These are phyloP conservation scores for Dunckerocampus dactyliophorus DNA, from an alignment of 2,113 vertebrate genomes.

Conservation along the genomic window DNA sequence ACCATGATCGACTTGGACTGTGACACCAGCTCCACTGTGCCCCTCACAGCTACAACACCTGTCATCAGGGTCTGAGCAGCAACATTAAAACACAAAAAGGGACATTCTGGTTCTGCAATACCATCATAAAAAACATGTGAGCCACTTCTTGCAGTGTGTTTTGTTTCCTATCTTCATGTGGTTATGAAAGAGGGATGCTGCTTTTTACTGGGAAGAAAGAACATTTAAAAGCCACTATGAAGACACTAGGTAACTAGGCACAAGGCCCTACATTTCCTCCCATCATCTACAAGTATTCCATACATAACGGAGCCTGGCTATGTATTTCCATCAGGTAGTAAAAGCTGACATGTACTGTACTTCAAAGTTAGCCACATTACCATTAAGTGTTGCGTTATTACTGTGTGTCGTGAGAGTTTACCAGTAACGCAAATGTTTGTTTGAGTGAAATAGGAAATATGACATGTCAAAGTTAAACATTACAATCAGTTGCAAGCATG, in stretches of 20 bases:
- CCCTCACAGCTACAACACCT: slow-evolving; percentile 75
- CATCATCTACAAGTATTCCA: slow-evolving; percentile 30
- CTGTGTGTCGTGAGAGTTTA: slow-evolving; percentile 16
- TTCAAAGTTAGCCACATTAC: slow-evolving; percentile 34
- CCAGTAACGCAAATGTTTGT: not conserved
- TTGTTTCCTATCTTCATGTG: slow-evolving; percentile 10
- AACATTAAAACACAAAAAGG: too few relatives aligned
- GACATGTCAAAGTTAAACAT: slow-evolving; percentile 25
- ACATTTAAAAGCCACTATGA: slow-evolving; percentile 44
- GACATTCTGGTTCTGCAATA: not conserved
- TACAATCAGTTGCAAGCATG: not conserved
- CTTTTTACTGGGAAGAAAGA: slow-evolving; percentile 9
- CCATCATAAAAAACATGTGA: not conserved
- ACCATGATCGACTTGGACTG: slow-evolving; percentile 79
- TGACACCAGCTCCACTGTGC: slow-evolving; percentile 77
- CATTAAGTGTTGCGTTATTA: slow-evolving; percentile 39
- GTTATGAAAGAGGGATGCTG: slow-evolving; percentile 22
- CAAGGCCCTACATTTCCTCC: slow-evolving; percentile 37
- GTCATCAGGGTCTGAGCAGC: slow-evolving; percentile 68
- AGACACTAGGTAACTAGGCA: slow-evolving; percentile 20
- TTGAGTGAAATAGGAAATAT: slow-evolving; percentile 9
- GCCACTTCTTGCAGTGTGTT: not conserved
- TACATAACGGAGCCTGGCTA: slow-evolving; percentile 48
- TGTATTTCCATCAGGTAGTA: not conserved
- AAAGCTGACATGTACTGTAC: slow-evolving; percentile 50